Base-by-base conservation (phyloP, 2,888 invertebrate genomes). In the Pherbina coryleti region DNA sequence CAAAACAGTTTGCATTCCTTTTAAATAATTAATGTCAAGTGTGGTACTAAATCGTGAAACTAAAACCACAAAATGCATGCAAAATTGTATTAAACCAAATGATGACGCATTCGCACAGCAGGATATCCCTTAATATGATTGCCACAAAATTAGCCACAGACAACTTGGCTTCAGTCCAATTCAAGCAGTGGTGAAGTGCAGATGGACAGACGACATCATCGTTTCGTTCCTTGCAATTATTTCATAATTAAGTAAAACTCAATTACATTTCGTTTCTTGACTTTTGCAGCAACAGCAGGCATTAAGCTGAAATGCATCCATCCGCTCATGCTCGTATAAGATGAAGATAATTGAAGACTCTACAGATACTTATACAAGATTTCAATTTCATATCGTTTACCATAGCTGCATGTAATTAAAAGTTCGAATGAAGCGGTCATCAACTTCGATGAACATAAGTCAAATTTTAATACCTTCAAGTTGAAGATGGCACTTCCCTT, bases 161-260 rank as follows among this genome's bases (percentile, higher is more conserved):
- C 71, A 53, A 71, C 55, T 70, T 71, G 57, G 55, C 71, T 57
- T 55, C 64, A 34, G 34, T 66, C 64, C 64, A 66, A 66, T 34
- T 31, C 25, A 66, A 37, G 31, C 11, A 7, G 22, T 55, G 55
- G 5, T 53, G 53, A 64, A 9, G 25, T 64, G 17, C 11, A 11
- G 3, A 62, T 28, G 31, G 31, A 34, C 34, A 2, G 37, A 31
- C 67, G 19, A 71, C 25, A 55, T 7, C 19, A 55, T 57, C 7
- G 17, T 17, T 22, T 55, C 57, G 9, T 71, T 53, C 22, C 71
- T 31, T 57, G 57, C 57, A 71, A 74, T 74, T 74, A 74, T 51
- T 9, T 49, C 73, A 62, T 53, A 74, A 74, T 74, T 74, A 74
- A 74, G 49, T 62, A 49, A 22, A 64, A 62, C 62, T 74, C 44